These are phyloP conservation scores for Syritta pipiens DNA, from an alignment of 2,888 invertebrate species.

Conservation along the genomic window DNA sequence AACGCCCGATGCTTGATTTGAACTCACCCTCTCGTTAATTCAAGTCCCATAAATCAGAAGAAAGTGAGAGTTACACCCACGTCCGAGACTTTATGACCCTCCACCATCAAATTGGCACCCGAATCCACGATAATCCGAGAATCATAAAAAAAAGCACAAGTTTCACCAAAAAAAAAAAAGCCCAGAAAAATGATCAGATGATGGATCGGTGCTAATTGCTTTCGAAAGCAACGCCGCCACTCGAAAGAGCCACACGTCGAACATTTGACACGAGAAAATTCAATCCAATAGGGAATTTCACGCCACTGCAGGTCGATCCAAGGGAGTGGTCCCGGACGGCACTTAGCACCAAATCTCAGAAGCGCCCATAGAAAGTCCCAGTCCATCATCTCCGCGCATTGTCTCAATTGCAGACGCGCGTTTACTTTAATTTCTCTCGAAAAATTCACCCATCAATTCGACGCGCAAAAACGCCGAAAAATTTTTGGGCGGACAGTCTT, in stretches of 20 bases:
- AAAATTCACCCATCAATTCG: conserved; percentile 12
- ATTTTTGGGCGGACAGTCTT: neutral
- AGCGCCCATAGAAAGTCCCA: neutral
- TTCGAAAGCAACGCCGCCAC: neutral
- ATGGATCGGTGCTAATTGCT: neutral
- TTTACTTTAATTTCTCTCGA: conserved; percentile 26
- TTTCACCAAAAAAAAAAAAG: neutral
- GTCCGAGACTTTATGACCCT: too few species aligned
- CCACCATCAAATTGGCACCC: too few species aligned
- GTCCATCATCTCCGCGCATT: neutral
- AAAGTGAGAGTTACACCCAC: conserved; percentile 14
- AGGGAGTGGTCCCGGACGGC: too few species aligned
- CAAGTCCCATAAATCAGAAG: neutral
- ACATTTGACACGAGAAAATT: neutral
- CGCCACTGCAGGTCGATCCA: too few species aligned
- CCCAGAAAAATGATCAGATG: neutral
- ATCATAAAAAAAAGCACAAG: too few species aligned
- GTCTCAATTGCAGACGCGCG: neutral
- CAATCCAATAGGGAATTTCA: neutral
- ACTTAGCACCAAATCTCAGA: neutral
- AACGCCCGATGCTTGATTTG: too few species aligned
- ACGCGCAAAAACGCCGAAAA: neutral
- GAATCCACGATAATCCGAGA: too few species aligned
- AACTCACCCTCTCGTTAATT: conserved; percentile 3
- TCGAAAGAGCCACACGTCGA: neutral